Percentiles rank a stretch among this genome's conserved stretches.
Evolutionary conservation across 2,797 vertebrate species (phyloP).

Genomic region (Bradypodion ventrale): DNA sequence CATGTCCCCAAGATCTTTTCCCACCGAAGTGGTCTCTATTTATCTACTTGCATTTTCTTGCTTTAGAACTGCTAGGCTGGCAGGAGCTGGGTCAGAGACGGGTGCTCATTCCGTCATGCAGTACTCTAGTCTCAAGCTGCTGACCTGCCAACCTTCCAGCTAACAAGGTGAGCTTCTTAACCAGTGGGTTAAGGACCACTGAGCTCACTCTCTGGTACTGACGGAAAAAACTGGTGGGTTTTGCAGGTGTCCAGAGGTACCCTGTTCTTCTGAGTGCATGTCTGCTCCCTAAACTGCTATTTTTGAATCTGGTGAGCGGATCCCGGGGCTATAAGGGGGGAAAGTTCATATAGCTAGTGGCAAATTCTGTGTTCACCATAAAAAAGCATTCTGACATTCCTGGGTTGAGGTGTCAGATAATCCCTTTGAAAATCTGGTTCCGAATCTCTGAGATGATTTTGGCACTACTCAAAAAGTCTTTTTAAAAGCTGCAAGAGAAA

Average conservation of each 20-base stretch:
- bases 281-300: background rate
- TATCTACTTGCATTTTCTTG: too few relatives aligned
- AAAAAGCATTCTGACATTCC: background rate
- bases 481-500: too few relatives aligned
- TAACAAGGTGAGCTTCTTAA: too few relatives aligned
- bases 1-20: too few relatives aligned
- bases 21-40: too few relatives aligned
- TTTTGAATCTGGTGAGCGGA: background rate
- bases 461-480: too few relatives aligned
- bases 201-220: background rate
- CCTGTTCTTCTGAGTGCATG: background rate
- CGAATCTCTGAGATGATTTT: background rate
- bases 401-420: background rate
- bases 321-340: background rate
- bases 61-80: too few relatives aligned
- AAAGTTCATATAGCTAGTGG: background rate
- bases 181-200: background rate
- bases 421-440: background rate
- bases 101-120: too few relatives aligned
- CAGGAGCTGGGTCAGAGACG: too few relatives aligned
- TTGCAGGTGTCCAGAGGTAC: background rate
- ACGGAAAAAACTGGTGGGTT: background rate
- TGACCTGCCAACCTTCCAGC: too few relatives aligned
- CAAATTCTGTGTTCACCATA: background rate
- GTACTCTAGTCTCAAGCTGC: too few relatives aligned